Base-by-base conservation (phyloP, 2,797 vertebrate species). In the Falco rusticolus region DNA sequence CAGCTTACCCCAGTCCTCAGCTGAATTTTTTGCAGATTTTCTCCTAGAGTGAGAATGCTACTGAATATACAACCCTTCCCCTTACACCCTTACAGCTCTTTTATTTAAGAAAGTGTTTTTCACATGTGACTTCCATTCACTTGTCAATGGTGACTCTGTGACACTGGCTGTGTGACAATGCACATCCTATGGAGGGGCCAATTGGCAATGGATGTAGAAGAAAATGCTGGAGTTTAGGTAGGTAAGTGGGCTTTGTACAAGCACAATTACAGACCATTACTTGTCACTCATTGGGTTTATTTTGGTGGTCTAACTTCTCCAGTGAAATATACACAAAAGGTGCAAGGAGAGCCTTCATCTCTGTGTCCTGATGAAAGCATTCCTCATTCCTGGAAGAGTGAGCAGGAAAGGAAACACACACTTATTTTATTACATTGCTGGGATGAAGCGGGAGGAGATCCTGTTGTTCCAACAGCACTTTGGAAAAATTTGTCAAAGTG, bases 381-480 rank as follows among this genome's bases (percentile, higher is more conserved):
- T 84, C 51, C 29, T 76, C 16, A 21, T 10, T 65, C 22, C 43
- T 64, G 50, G 54, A 48, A 24, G 17, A 63, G 9, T 6, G 34
- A 82, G 41, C 51, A 66, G 28, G 29, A 41, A 89, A 70, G 54
- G 45, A 82, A 95, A 18, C 13, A 8, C 8, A 3, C 11, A 5
- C 16, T 78, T 87, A 21, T 48, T 83, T 75, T 39, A 75, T 41
- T 69, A 24, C 2, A 2, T 24, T 56, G 25, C 31, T 59, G 59
- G 53, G 59, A 53, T 63, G 33, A 87, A 65, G 31, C 65, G 28
- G 53, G 48, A 84, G 16, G 39, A 86, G 51, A 28, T 84, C 81
- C 87, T 84, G 64, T 15, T 96, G 69, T 83, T 78, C 70, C 88
- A 54, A 83, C 9, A 78, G 28, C 29, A 33, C 12, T 78, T 57